phyloP scores from a whole-genome alignment of 2,113 vertebrate species.

The Lepisosteus oculatus region DNA sequence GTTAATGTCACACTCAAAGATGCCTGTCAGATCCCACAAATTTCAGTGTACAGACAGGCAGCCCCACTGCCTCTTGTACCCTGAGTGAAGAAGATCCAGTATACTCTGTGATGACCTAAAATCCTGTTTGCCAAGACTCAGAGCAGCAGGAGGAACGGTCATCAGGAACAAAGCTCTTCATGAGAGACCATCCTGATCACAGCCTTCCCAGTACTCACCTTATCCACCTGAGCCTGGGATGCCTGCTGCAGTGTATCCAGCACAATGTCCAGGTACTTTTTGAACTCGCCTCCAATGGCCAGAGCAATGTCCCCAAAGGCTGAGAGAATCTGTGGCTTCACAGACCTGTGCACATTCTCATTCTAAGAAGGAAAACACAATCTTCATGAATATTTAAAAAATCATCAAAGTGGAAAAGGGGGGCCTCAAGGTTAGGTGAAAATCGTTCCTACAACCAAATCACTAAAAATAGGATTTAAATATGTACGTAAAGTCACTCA shows the following conservation, averaged over 20 bases:
- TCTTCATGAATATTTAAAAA: background rate
- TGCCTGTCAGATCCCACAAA: background rate
- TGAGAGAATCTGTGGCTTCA: slow-evolving; percentile 96
- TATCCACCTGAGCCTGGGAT: slow-evolving; percentile 94
- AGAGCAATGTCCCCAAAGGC: slow-evolving; percentile 95
- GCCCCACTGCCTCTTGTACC: background rate
- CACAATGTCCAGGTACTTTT: slow-evolving; percentile 95
- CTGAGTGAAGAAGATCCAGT: background rate
- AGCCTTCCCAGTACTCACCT: slow-evolving; percentile 60
- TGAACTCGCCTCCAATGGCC: slow-evolving; percentile 95
- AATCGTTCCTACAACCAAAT: too few relatives aligned
- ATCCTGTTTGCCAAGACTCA: slow-evolving; percentile 5
- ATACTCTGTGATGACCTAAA: slow-evolving; percentile 19
- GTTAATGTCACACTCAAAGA: background rate
- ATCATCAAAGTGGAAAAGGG: too few relatives aligned
- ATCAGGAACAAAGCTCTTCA: background rate
- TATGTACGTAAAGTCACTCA: too few relatives aligned
- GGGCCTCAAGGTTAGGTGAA: too few relatives aligned
- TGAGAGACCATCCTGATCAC: too few relatives aligned
- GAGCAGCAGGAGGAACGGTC: slow-evolving; percentile 20
- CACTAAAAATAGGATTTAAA: too few relatives aligned
- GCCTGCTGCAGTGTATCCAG: slow-evolving; percentile 95
- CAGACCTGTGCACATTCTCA: slow-evolving; percentile 94
- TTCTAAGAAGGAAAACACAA: slow-evolving; percentile 64
- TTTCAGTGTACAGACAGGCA: slow-evolving; percentile 6